A percentile compares a stretch with the other conserved stretches of the same genome.
Evolutionary conservation across 2,797 vertebrate species (phyloP).

Genomic region (Cyclopterus lumpus): DNA sequence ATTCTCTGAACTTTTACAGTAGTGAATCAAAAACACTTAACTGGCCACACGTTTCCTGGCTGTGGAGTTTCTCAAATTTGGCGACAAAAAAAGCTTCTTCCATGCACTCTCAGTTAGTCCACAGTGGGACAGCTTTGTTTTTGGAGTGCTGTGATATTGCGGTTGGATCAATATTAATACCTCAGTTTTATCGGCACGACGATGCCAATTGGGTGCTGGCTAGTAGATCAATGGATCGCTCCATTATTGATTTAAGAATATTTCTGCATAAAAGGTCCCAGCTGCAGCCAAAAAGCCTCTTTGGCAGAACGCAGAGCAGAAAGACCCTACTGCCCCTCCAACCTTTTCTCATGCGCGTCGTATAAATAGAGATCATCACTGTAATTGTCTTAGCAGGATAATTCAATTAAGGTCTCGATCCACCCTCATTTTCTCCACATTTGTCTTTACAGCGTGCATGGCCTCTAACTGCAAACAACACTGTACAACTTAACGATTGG

Average conservation of each 20-base stretch:
- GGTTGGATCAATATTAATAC: slow-evolving; percentile 75
- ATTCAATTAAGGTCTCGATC: slow-evolving; percentile 65
- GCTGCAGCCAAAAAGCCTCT: slow-evolving; percentile 70
- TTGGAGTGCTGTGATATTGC: slow-evolving; percentile 58
- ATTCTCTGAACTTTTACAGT: too few relatives aligned
- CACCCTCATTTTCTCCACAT: slow-evolving; percentile 61
- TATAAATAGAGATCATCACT: slow-evolving; percentile 64
- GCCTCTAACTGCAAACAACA: slow-evolving; percentile 10
- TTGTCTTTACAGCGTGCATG: slow-evolving; percentile 37
- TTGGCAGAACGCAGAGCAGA: slow-evolving; percentile 44
- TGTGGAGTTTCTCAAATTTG: slow-evolving; percentile 13
- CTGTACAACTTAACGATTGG: slow-evolving; percentile 10
- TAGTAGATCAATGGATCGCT: slow-evolving; percentile 69
- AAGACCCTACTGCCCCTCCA: slow-evolving; percentile 36
- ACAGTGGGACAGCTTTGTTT: slow-evolving; percentile 61
- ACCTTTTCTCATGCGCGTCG: slow-evolving; percentile 45
- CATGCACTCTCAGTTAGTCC: slow-evolving; percentile 26
- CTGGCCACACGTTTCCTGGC: not conserved
- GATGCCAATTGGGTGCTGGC: slow-evolving; percentile 70
- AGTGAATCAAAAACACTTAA: not conserved
- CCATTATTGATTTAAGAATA: slow-evolving; percentile 75
- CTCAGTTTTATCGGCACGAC: slow-evolving; percentile 60
- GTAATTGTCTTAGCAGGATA: slow-evolving; percentile 63
- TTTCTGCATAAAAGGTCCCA: slow-evolving; percentile 69
- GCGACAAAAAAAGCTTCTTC: slow-evolving; percentile 36